Evolutionary conservation across 2,113 vertebrate genomes (phyloP), one percentile per base, ranked within the genome.

Genomic region (Mandrillus leucophaeus): DNA sequence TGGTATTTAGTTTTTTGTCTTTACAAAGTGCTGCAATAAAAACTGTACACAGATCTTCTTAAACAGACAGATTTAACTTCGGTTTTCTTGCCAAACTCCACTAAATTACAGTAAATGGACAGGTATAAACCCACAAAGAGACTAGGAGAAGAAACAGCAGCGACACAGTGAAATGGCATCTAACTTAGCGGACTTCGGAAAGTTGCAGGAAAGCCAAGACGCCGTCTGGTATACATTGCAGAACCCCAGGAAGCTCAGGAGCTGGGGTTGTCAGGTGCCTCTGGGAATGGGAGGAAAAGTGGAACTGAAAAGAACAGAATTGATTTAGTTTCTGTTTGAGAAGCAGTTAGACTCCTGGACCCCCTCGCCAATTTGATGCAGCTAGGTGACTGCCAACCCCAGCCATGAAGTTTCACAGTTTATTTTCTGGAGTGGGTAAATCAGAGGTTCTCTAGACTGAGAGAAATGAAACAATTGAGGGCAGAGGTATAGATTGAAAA

Each of bases 1-100:
- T 38, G 20, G 38, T 32, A 23, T 32, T 64, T 66, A 61, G 22
- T 45, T 76, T 88, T 83, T 68, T 30, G 30, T 38, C 27, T 55
- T n/a, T 52, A 88, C 27, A 61, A 84, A 64, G 61, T 76, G 22
- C 78, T 96, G 6, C 50, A 61, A 95, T 70, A 75, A 89, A 88
- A 55, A 55, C 8, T 38, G 48, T 50, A 59, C 32, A n/a, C 35
- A 52, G 68, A 82, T n/a, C 11, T 93, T 73, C 70, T 91, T 88
- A 55, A 61, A 87, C 12, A 64, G 59, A 30, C 45, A 93, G 9
- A 70, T 92, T 70, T 73, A 72, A 27, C 38, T 13, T 90, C 32
- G 13, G 10, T 50, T 86, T 92, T 57, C 52, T 90, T 84, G 43
- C 78, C 88, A 94, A 94, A 48, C 17, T 14, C 78, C 78, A 40